A percentile compares a stretch with the other conserved stretches of the same genome.
Evolutionary conservation across 2,888 invertebrate genomes (phyloP).

Genomic region (Chymomyza amoena): DNA sequence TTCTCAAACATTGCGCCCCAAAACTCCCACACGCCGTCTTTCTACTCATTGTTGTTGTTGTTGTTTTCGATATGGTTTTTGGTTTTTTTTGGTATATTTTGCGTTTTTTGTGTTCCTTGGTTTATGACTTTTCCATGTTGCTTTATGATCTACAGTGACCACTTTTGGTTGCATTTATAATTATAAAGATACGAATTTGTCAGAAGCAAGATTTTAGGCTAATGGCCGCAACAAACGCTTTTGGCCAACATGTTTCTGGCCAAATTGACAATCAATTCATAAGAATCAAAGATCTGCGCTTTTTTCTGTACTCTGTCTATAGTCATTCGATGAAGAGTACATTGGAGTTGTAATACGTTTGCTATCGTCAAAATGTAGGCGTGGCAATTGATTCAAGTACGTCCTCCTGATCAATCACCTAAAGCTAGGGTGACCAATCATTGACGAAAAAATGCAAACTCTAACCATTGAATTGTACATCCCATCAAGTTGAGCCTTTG

Average conservation of each 20-base stretch:
- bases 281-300: background rate
- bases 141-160: background rate
- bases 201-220: conserved; percentile 33
- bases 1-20: conserved; percentile 32
- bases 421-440: too few relatives aligned
- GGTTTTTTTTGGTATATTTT: background rate
- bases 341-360: too few relatives aligned
- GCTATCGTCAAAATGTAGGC: too few relatives aligned
- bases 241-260: conserved; percentile 27
- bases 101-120: background rate
- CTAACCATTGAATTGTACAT: too few relatives aligned
- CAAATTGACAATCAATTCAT: background rate
- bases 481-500: too few relatives aligned
- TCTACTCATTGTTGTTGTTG: conserved; percentile 2
- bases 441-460: too few relatives aligned
- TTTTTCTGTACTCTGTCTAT: background rate
- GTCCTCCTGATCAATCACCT: too few relatives aligned
- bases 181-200: conserved; percentile 64
- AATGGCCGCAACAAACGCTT: conserved; percentile 25
- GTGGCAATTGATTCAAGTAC: too few relatives aligned
- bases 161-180: conserved; percentile 60
- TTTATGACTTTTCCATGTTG: conserved; percentile 5
- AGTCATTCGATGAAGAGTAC: too few relatives aligned
- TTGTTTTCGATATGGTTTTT: background rate
- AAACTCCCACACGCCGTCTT: background rate